Base-by-base conservation (phyloP, 2,888 invertebrate genomes). In the Suillia variegata region DNA sequence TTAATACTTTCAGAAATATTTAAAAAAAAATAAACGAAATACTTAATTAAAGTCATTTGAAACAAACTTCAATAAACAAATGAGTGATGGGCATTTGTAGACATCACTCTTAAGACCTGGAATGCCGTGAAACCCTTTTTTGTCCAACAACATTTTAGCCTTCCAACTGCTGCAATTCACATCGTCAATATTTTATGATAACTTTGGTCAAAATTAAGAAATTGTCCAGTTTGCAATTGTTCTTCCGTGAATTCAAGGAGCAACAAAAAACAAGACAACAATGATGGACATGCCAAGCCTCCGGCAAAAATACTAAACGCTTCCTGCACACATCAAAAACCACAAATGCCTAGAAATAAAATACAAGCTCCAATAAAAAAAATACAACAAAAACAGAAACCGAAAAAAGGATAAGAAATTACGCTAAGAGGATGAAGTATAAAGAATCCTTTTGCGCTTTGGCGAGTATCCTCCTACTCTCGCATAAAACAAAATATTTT, bases 361-460 rank as follows among this genome's bases (percentile, higher is more conserved):
- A 12, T 18, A 22, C 54, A 54, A 6, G 22, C 42, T 13, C 22
- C 26, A 52, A 52, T 17, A 31, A 54, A 13, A 20, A 24, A 17
- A 33, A 15, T 26, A 42, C 6, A 55, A 55, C 45, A 31, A 2
- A 33, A 48, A 48, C 10, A 20, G n/a, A n/a, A 63, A 51, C 61
- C 62, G 67, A 71, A 71, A 59, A 65, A 67, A 62, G 64, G 64
- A 55, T 63, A 65, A 62, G 26, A 59, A 45, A 70, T 59, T 66
- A 64, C 74, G 73, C 61, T 72, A 72, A 72, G 72, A 74, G 72
- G 72, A 72, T 72, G 71, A 67, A 74, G 72, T 74, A 72, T 72
- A 70, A 67, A 74, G 73, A 72, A 74, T 74, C 72, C 65, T 72
- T 73, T 66, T 54, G 31, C 45, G 5, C 10, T 26, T 26, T 10